These are phyloP conservation scores for Loxodonta africana DNA, from an alignment of 2,113 vertebrate genomes.

Conservation along the genomic window DNA sequence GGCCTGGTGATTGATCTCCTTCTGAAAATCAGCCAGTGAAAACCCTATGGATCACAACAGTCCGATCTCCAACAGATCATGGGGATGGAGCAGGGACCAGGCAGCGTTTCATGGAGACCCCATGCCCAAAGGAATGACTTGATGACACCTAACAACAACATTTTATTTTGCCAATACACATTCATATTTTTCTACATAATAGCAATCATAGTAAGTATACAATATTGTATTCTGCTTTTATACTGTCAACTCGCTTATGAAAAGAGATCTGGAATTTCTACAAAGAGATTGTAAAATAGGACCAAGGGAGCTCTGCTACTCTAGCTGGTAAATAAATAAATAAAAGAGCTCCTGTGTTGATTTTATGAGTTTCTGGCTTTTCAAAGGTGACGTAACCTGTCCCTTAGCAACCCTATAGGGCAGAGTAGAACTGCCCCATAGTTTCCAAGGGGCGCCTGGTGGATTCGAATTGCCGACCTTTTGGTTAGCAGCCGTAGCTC, in stretches of 20 bases:
- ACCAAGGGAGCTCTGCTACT: constrained; percentile 37
- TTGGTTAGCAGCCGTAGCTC: no score
- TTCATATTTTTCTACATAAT: constrained; percentile 57
- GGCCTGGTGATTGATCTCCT: not conserved
- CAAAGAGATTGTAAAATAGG: constrained; percentile 58
- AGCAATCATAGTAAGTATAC: constrained; percentile 45
- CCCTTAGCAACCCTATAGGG: constrained; percentile 8
- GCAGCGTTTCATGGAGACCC: not conserved
- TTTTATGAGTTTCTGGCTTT: constrained; percentile 61
- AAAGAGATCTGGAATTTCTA: constrained; percentile 68
- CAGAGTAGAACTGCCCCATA: no score
- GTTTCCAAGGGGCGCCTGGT: no score
- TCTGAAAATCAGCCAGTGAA: not conserved
- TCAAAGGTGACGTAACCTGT: constrained; percentile 73
- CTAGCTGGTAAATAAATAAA: not conserved
- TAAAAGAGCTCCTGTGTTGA: not conserved
- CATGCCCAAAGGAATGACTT: not conserved
- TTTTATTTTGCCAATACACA: no score
- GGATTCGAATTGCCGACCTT: no score
- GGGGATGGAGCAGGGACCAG: not conserved
- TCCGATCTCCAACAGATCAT: not conserved
- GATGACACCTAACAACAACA: no score
- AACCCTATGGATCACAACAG: not conserved
- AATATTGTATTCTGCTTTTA: constrained; percentile 59
- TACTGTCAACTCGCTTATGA: constrained; percentile 39